phyloP scores from a whole-genome alignment of 2,113 vertebrate genomes.

The Bettongia penicillata region DNA sequence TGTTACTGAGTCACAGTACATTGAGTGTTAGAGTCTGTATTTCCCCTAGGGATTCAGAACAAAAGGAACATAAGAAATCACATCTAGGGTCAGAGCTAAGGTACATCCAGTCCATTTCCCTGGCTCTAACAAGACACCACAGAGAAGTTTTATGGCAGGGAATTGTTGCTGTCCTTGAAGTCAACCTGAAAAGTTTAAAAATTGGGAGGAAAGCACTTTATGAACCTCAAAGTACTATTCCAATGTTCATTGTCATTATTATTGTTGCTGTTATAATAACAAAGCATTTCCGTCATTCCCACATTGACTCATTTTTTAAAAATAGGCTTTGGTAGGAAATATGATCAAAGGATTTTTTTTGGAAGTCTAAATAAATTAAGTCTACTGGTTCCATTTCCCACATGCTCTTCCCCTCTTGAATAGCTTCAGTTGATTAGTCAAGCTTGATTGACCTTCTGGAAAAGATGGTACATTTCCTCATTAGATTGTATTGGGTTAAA shows the following conservation, averaged over 20 bases:
- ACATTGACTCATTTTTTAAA: conserved; percentile 64
- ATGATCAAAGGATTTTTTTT: conserved; percentile 12
- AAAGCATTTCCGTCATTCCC: conserved; percentile 42
- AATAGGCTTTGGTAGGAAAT: conserved; percentile 62
- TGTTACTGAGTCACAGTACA: not conserved
- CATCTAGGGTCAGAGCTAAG: not conserved
- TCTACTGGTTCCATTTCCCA: conserved; percentile 55
- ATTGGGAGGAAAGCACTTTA: not conserved
- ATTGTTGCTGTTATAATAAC: not conserved
- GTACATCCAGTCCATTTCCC: not conserved
- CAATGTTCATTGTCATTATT: not conserved
- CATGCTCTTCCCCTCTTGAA: conserved; percentile 49
- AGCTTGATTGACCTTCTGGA: conserved; percentile 50
- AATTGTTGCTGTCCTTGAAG: not conserved
- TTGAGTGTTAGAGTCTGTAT: not conserved
- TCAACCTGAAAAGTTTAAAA: not conserved
- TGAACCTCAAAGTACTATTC: not conserved
- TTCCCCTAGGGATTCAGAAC: not conserved
- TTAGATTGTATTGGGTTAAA: conserved; percentile 54
- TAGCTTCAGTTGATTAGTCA: conserved; percentile 38
- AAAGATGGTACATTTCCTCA: conserved; percentile 50
- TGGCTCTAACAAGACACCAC: not conserved
- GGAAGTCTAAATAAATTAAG: conserved; percentile 52
- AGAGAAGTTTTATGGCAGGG: not conserved
- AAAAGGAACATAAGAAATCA: not conserved